These are phyloP conservation scores for Parnassius mnemosyne DNA, from an alignment of 2,888 invertebrate genomes.

Conservation along the genomic window DNA sequence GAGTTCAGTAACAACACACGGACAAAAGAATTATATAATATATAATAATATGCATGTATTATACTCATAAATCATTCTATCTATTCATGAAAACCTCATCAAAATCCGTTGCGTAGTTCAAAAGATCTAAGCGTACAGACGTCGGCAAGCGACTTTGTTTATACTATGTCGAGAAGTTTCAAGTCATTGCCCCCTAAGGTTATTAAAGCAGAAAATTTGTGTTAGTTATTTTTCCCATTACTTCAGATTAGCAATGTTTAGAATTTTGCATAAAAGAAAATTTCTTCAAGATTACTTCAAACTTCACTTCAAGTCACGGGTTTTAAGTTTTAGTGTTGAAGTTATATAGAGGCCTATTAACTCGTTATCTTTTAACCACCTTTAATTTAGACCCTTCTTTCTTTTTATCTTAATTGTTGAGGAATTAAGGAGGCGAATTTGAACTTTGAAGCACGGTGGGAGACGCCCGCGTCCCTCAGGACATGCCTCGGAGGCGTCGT, in stretches of 20 bases:
- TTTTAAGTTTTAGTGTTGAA: conserved; percentile 42
- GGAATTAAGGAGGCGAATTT: conserved; percentile 77
- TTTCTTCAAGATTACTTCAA: not conserved
- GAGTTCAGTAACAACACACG: too few relatives aligned
- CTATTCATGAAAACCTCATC: too few relatives aligned
- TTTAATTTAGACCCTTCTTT: conserved; percentile 78
- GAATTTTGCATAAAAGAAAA: too few relatives aligned
- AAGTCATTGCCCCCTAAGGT: not conserved
- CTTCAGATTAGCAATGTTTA: not conserved
- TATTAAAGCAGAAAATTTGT: not conserved
- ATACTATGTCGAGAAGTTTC: not conserved
- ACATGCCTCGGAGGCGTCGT: conserved; percentile 78
- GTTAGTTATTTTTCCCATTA: not conserved
- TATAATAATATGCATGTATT: too few relatives aligned
- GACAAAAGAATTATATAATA: too few relatives aligned
- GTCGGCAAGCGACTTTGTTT: too few relatives aligned
- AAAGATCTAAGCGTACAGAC: too few relatives aligned
- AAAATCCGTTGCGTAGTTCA: too few relatives aligned
- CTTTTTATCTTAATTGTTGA: conserved; percentile 81
- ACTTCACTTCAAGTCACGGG: not conserved
- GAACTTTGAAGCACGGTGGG: conserved; percentile 70
- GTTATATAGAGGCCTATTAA: conserved; percentile 67
- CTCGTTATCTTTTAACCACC: conserved; percentile 79
- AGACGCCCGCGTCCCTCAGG: conserved; percentile 75
- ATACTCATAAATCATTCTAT: too few relatives aligned